Percentiles rank a stretch among this genome's conserved stretches.
Conservation (phyloP, 2,797 vertebrate species). For the Atherinosoma microstoma region DNA sequence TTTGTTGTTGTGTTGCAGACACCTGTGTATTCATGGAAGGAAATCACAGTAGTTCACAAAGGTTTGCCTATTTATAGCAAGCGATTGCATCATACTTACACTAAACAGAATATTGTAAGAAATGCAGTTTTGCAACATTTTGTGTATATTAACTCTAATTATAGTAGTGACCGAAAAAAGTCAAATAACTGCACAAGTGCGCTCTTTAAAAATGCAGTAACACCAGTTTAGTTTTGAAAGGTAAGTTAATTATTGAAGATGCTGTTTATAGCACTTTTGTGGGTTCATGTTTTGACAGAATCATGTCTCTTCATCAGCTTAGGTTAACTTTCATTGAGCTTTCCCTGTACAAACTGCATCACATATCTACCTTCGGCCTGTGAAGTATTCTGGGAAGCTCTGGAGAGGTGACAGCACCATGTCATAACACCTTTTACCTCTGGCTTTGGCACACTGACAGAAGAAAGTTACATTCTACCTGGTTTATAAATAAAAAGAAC, state of each 20-base stretch:
- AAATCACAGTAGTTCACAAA: background rate
- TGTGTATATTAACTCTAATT: constrained; percentile 2
- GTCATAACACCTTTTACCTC: constrained; percentile 71
- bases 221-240: constrained; percentile 24
- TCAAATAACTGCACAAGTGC: background rate
- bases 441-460: constrained; percentile 52
- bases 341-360: constrained; percentile 47
- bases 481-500: constrained; percentile 25
- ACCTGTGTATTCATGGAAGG: background rate
- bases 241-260: constrained; percentile 37
- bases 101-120: background rate
- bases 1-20: background rate
- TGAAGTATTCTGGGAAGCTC: constrained; percentile 68
- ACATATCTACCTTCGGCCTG: constrained; percentile 34
- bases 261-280: constrained; percentile 39
- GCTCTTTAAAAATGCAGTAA: constrained; percentile 11
- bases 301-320: constrained; percentile 55
- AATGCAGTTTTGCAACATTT: background rate
- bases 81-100: background rate
- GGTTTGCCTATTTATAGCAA: background rate
- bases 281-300: constrained; percentile 49
- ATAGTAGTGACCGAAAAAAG: background rate
- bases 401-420: constrained; percentile 58
- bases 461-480: constrained; percentile 46
- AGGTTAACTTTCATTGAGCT: constrained; percentile 60